These are phyloP conservation scores for Ascidia mentula DNA, from an alignment of 23 tunicate genomes.

Conservation along the genomic window DNA sequence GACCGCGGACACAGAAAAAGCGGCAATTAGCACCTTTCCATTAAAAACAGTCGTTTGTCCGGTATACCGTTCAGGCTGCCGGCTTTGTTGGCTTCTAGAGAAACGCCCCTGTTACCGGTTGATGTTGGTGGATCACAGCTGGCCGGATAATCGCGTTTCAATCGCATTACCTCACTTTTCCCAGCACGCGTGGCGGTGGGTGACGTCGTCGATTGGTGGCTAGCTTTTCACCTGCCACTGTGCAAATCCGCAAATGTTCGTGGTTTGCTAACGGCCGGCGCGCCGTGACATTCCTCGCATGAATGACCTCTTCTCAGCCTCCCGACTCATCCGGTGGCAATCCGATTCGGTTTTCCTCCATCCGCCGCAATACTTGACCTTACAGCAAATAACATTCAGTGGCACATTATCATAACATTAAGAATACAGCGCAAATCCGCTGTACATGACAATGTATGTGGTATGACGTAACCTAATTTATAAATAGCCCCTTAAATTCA, in stretches of 20 bases:
- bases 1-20: background rate
- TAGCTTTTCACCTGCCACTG: background rate
- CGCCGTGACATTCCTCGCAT: background rate
- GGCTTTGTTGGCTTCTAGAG: background rate
- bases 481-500: too few species aligned
- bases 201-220: background rate
- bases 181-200: conserved; percentile 10
- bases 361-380: background rate
- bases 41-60: background rate
- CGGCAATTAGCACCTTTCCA: background rate
- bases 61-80: background rate
- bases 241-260: background rate
- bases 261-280: background rate
- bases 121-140: background rate
- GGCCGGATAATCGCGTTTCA: background rate
- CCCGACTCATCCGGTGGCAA: background rate
- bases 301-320: background rate
- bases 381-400: background rate
- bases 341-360: background rate
- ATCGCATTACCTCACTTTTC: background rate
- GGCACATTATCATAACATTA: too few species aligned
- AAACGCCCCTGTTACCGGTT: background rate
- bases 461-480: too few species aligned
- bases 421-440: too few species aligned
- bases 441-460: too few species aligned